These are phyloP conservation scores for Trichomycterus rosablanca DNA, from an alignment of 2,113 vertebrate species.

Conservation along the genomic window DNA sequence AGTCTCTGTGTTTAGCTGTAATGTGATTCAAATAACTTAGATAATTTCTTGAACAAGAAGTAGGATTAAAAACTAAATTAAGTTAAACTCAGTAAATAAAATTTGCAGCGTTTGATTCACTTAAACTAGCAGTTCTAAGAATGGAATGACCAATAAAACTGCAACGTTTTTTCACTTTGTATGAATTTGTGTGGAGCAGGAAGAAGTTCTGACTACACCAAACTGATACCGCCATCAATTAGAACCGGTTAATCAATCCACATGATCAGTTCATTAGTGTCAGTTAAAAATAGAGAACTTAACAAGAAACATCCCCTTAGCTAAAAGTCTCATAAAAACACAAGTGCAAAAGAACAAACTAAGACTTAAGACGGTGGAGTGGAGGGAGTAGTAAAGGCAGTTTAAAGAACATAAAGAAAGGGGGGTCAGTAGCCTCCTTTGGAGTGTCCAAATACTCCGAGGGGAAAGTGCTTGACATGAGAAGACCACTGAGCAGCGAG, in stretches of 20 bases:
- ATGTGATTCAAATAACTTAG: no score
- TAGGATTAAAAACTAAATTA: no score
- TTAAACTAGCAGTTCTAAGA: no score
- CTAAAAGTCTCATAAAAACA: constrained; percentile 58
- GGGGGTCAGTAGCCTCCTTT: constrained; percentile 76
- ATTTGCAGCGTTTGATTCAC: no score
- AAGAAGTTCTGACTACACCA: no score
- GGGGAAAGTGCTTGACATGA: constrained; percentile 96
- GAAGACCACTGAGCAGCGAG: constrained; percentile 97
- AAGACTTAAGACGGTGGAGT: constrained; percentile 49
- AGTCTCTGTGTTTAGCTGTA: no score
- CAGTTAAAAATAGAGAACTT: constrained; percentile 1
- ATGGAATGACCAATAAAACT: no score
- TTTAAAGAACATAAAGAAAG: constrained; percentile 51
- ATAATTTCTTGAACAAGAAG: no score
- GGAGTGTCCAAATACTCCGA: constrained; percentile 90
- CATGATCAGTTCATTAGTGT: constrained; percentile 24
- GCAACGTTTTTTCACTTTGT: no score
- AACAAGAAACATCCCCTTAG: constrained; percentile 34
- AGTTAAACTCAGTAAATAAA: no score
- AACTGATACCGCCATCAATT: no score
- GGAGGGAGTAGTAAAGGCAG: constrained; percentile 48
- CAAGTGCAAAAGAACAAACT: constrained; percentile 45
- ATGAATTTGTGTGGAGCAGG: no score
- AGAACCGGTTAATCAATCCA: constrained; percentile 27